Percentiles rank a stretch among this genome's conserved stretches.
Conservation (phyloP, 1,140 invertebrate genomes). For the Hylaeus anthracinus region DNA sequence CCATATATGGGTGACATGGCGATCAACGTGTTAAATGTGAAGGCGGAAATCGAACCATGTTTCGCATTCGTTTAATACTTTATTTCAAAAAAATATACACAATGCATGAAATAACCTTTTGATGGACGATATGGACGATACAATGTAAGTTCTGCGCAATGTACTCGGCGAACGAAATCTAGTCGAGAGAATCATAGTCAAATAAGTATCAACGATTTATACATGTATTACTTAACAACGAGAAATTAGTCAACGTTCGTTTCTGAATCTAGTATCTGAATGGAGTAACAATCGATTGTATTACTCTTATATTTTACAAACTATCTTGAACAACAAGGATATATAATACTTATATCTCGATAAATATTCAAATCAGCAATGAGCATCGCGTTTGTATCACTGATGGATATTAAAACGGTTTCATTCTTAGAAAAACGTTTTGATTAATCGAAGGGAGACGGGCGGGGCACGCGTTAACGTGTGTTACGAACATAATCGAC, state of each 20-base stretch:
- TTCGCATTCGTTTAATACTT: slow-evolving; percentile 6
- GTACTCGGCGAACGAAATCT: not conserved
- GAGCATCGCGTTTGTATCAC: not conserved
- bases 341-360: slow-evolving; percentile 3
- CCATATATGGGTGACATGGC: no score
- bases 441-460: not conserved
- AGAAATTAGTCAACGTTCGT: slow-evolving; percentile 2
- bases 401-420: slow-evolving; percentile 7
- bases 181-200: not conserved
- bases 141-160: not conserved
- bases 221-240: not conserved
- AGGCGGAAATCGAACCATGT: not conserved
- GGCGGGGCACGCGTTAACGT: not conserved
- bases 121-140: slow-evolving; percentile 3
- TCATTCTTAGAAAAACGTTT: slow-evolving; percentile 28
- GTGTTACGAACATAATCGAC: slow-evolving; percentile 27
- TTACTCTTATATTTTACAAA: slow-evolving; percentile 20
- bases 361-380: slow-evolving; percentile 31
- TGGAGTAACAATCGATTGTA: slow-evolving; percentile 14
- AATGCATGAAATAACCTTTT: slow-evolving; percentile 10
- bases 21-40: no score
- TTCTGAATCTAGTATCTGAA: not conserved
- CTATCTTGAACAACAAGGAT: slow-evolving; percentile 41
- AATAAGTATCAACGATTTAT: not conserved
- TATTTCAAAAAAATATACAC: slow-evolving; percentile 27